phyloP scores from a whole-genome alignment of 2,888 invertebrate species.

The Agrochola lota region DNA sequence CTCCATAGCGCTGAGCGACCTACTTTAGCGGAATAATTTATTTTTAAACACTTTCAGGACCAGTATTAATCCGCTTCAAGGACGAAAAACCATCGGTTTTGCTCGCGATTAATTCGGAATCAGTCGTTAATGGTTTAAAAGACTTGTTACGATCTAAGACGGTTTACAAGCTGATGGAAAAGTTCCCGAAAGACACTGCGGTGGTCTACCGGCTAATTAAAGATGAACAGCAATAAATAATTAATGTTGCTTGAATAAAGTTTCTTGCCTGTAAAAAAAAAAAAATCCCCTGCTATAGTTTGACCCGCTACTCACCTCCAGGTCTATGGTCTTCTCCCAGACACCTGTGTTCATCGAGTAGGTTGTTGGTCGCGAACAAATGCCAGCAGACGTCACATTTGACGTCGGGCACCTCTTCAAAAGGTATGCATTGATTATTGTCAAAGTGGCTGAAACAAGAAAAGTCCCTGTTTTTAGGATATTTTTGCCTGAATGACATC shows the following conservation, averaged over 20 bases:
- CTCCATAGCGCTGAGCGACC: too few species aligned
- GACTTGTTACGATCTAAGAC: conserved; percentile 41
- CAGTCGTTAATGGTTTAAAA: conserved; percentile 19
- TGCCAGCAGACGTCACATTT: conserved; percentile 76
- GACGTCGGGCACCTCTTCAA: conserved; percentile 74
- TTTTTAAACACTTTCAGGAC: conserved; percentile 46
- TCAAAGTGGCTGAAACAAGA: conserved; percentile 73
- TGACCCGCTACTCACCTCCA: conserved; percentile 70
- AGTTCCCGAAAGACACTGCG: conserved; percentile 31
- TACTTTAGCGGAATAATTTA: neutral
- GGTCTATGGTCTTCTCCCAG: conserved; percentile 72
- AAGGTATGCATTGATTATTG: conserved; percentile 69
- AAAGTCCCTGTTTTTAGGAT: neutral
- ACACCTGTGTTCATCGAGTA: conserved; percentile 74
- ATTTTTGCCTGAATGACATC: too few species aligned
- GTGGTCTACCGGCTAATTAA: conserved; percentile 25
- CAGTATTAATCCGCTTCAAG: conserved; percentile 45
- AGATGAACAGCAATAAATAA: neutral
- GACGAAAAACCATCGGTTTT: conserved; percentile 41
- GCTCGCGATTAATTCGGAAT: conserved; percentile 45
- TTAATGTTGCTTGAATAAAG: neutral
- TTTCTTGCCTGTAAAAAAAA: too few species aligned
- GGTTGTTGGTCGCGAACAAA: conserved; percentile 71
- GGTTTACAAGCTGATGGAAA: conserved; percentile 16
- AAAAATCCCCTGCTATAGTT: too few species aligned